Base-by-base conservation (phyloP, 2,888 invertebrate genomes). In the Hyposoter dolosus region DNA sequence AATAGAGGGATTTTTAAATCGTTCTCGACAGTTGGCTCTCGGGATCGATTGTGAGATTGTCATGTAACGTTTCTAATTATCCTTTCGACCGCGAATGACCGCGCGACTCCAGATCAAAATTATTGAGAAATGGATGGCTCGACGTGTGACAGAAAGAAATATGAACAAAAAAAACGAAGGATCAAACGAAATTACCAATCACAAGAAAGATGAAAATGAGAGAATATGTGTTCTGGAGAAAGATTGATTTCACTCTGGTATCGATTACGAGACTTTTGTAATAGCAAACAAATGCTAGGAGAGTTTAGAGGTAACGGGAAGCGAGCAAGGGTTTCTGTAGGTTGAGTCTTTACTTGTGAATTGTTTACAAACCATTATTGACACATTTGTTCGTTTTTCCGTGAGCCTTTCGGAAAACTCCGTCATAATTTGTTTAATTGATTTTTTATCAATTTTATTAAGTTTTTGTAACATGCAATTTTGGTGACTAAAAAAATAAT, bases 201-300 rank as follows among this genome's bases (percentile, higher is more conserved):
- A 75, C 35, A 45, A 32, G 60, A 19, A 50, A 43, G 19, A 74
- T 10, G 43, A 81, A 76, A 69, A 69, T 60, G 66, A 69, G 63
- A 74, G 77, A 74, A 77, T 72, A 75, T 81, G 9, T 68, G 53
- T 74, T 43, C 23, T 66, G 50, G 12, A 53, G 74, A 80, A 80
- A 74, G 74, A 83, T 86, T 86, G 77, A 86, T 86, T 74, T 83
- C 72, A 56, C 80, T 75, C 68, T 86, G 45, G 72, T 80, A 80
- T 85, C 76, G 83, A 80, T 85, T 83, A 77, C 68, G 76, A 69
- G 50, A 66, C 63, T 82, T 79, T 60, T 79, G 28, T 82, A 74
- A 85, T 69, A 17, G 53, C 40, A 28, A 68, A 63, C 56, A 63
- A 60, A 66, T n/a, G 45, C n/a, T 28, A 15, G 35, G 53, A 72